Percentiles rank a stretch among this genome's conserved stretches.
Evolutionary conservation across 1,140 invertebrate genomes (phyloP).

Genomic region (Acromyrmex charruanus): DNA sequence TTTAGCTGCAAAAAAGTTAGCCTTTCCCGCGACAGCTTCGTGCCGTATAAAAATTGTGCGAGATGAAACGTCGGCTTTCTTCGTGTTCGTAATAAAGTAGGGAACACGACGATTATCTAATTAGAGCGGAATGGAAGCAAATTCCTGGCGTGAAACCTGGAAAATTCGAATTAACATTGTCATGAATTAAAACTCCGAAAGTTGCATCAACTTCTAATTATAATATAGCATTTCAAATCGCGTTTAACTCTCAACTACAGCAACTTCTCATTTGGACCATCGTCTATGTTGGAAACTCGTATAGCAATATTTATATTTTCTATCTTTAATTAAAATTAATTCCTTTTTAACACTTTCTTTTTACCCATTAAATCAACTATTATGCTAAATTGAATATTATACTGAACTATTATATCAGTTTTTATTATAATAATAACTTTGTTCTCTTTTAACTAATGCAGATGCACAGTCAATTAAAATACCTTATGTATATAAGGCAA

Average conservation of each 20-base stretch:
- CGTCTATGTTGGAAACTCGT: too few relatives aligned
- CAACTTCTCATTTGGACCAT: neutral
- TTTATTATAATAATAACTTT: too few relatives aligned
- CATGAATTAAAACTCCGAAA: neutral
- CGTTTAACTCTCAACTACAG: too few relatives aligned
- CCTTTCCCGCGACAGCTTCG: neutral
- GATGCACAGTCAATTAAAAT: too few relatives aligned
- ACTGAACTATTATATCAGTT: too few relatives aligned
- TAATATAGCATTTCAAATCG: neutral
- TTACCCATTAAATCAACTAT: too few relatives aligned
- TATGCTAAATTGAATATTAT: too few relatives aligned
- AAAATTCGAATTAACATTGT: neutral
- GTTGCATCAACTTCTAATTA: neutral
- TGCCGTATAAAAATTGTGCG: neutral
- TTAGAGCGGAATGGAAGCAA: slow-evolving; percentile 32
- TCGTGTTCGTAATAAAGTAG: slow-evolving; percentile 6
- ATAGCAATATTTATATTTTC: too few relatives aligned
- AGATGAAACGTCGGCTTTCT: neutral
- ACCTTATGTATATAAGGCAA: too few relatives aligned
- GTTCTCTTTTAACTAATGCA: too few relatives aligned
- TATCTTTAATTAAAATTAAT: too few relatives aligned
- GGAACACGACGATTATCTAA: slow-evolving; percentile 46
- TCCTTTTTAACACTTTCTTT: too few relatives aligned
- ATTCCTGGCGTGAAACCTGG: slow-evolving; percentile 45
- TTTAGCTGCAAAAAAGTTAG: neutral